Evolutionary conservation across 1,140 invertebrate genomes (phyloP).

Genomic region (Steinernema feltiae): DNA sequence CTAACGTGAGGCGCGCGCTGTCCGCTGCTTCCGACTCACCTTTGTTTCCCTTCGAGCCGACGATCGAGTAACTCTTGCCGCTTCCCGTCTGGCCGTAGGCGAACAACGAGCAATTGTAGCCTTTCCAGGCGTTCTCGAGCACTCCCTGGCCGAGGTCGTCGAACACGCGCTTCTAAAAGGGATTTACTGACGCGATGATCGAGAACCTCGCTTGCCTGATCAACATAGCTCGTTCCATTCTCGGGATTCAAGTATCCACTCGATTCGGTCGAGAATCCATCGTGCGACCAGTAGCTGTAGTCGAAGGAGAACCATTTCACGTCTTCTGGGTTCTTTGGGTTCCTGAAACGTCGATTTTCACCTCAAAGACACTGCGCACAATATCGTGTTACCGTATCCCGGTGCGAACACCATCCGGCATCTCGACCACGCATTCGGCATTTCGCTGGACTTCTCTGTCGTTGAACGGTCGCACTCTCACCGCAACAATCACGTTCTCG

Average conservation of each 20-base stretch:
- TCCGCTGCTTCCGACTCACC: slow-evolving; percentile 38
- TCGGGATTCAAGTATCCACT: slow-evolving; percentile 62
- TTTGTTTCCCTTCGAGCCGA: slow-evolving; percentile 70
- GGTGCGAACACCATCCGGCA: slow-evolving; percentile 62
- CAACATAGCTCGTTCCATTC: slow-evolving; percentile 61
- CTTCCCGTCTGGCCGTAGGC: slow-evolving; percentile 67
- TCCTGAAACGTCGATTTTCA: neutral
- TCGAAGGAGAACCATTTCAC: slow-evolving; percentile 65
- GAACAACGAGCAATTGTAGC: slow-evolving; percentile 66
- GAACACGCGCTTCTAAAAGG: slow-evolving; percentile 62
- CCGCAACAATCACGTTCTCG: slow-evolving; percentile 65
- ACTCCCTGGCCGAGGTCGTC: slow-evolving; percentile 65
- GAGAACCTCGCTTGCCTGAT: slow-evolving; percentile 59
- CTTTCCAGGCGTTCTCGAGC: slow-evolving; percentile 66
- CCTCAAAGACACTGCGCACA: neutral
- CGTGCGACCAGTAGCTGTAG: slow-evolving; percentile 67
- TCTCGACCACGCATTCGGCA: slow-evolving; percentile 63
- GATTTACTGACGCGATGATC: neutral
- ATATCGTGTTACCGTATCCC: slow-evolving; percentile 55
- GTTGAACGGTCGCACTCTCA: slow-evolving; percentile 66
- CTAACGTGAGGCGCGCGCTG: neutral
- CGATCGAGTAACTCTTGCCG: slow-evolving; percentile 67
- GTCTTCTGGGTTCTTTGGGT: slow-evolving; percentile 60
- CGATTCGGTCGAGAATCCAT: slow-evolving; percentile 62
- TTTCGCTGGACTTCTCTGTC: slow-evolving; percentile 63